Percentiles rank a stretch among this genome's conserved stretches.
Evolutionary conservation across 2,113 vertebrate genomes (phyloP).

Genomic region (Saccopteryx bilineata): DNA sequence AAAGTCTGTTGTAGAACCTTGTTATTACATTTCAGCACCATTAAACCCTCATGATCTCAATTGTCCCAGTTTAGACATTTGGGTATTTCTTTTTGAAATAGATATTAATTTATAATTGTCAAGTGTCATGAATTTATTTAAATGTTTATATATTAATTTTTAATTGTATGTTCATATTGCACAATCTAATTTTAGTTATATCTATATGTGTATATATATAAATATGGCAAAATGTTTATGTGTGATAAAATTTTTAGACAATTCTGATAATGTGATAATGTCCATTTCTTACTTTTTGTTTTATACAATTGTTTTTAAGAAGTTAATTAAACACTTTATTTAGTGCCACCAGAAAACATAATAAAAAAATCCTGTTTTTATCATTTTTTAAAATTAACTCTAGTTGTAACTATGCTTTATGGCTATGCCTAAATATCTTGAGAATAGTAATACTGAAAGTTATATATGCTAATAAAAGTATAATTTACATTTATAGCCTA

Average conservation of each 20-base stretch:
- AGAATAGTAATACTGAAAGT: slow-evolving; percentile 75
- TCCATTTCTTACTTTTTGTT: slow-evolving; percentile 61
- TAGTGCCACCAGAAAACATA: slow-evolving; percentile 56
- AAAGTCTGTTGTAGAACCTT: background rate
- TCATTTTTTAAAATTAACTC: slow-evolving; percentile 70
- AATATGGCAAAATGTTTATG: background rate
- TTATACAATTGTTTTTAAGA: slow-evolving; percentile 67
- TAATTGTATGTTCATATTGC: background rate
- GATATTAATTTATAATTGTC: background rate
- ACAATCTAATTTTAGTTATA: background rate
- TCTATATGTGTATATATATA: background rate
- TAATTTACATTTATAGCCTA: slow-evolving; percentile 77
- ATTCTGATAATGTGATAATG: slow-evolving; percentile 49
- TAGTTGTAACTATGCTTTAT: slow-evolving; percentile 71
- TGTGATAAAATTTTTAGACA: slow-evolving; percentile 28
- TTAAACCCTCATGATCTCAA: background rate
- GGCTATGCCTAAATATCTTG: slow-evolving; percentile 71
- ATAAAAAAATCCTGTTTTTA: slow-evolving; percentile 68
- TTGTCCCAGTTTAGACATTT: background rate
- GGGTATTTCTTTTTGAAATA: background rate
- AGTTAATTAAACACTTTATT: slow-evolving; percentile 68
- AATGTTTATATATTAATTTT: background rate
- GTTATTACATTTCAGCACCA: background rate
- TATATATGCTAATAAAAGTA: slow-evolving; percentile 81
- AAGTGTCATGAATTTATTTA: slow-evolving; percentile 11